Base-by-base conservation (phyloP, 2,113 vertebrate genomes). In the Zingel zingel region DNA sequence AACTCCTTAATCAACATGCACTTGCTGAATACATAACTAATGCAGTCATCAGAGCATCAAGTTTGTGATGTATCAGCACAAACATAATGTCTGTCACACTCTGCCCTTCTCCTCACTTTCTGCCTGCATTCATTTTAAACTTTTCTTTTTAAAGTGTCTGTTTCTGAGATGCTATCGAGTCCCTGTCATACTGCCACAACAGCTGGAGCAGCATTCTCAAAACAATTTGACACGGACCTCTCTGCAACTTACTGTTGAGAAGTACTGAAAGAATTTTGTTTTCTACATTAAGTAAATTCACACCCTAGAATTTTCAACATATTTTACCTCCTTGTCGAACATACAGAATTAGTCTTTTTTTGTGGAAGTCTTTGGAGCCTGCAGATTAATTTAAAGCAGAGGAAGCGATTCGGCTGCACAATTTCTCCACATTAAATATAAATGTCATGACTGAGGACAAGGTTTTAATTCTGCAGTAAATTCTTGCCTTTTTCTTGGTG, bases 61-160 rank as follows among this genome's bases (percentile, higher is more conserved):
- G 59, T 74, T 78, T 82, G 72, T 92, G 89, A 92, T 91, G 89
- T 76, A 88, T 93, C 92, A 83, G 91, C 83, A 86, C 70, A 88
- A 91, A 93, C 81, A 83, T n/a, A 71, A 21, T 54, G 80, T 76
- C 23, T 75, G 43, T 77, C 73, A 25, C 48, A 39, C 59, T 56
- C 68, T 83, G 53, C 51, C 80, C 65, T 59, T 54, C 57, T 57
- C 27, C 79, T 74, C 51, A 45, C 58, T 83, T 66, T 77, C 74
- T 68, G 33, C 58, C 74, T 53, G 57, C 33, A 45, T 54, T 74
- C n/a, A 54, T 79, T 74, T 77, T 19, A 63, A 75, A 72, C 19
- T 14, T 64, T 75, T 84, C 67, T 71, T 48, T 80, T 45, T 27
- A 54, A 79, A 76, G 36, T 36, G 64, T 10, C 73, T 67, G 65